Conservation (phyloP, 2,797 vertebrate species). For the Bufotes viridis region DNA sequence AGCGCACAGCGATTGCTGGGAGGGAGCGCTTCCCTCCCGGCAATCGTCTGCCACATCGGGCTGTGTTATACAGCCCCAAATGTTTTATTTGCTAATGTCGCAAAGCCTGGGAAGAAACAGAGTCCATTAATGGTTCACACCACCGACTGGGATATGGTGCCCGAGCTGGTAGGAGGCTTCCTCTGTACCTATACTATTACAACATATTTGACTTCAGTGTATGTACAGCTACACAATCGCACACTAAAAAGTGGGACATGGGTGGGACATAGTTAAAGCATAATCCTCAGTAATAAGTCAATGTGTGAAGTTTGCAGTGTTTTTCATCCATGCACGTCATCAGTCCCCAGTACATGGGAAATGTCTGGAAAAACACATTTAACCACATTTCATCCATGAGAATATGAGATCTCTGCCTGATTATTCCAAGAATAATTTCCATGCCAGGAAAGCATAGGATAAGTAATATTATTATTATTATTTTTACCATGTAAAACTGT, state of each 20-base stretch:
- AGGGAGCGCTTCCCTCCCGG: too few relatives aligned
- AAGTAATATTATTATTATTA: conserved; percentile 43
- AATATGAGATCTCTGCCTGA: conserved; percentile 22
- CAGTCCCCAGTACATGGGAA: conserved; percentile 11
- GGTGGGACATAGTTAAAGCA: neutral
- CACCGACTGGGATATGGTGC: neutral
- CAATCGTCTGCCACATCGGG: too few relatives aligned
- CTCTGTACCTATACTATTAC: neutral
- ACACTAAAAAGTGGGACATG: neutral
- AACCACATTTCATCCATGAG: conserved; percentile 48
- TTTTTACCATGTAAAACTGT: conserved; percentile 29
- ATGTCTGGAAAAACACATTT: conserved; percentile 52
- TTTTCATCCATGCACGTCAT: conserved; percentile 31
- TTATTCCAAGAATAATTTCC: conserved; percentile 47
- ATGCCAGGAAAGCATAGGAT: conserved; percentile 40
- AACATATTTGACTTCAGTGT: neutral
- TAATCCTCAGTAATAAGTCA: conserved; percentile 4
- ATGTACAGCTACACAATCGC: neutral
- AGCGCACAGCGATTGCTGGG: too few relatives aligned
- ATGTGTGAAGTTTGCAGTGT: neutral
- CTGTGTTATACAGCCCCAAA: too few relatives aligned
- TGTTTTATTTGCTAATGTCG: too few relatives aligned
- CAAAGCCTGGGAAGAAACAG: neutral
- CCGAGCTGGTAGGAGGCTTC: neutral
- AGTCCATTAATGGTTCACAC: neutral